These are phyloP conservation scores for Babyrousa celebensis DNA, from an alignment of 2,797 vertebrate species.

Conservation along the genomic window DNA sequence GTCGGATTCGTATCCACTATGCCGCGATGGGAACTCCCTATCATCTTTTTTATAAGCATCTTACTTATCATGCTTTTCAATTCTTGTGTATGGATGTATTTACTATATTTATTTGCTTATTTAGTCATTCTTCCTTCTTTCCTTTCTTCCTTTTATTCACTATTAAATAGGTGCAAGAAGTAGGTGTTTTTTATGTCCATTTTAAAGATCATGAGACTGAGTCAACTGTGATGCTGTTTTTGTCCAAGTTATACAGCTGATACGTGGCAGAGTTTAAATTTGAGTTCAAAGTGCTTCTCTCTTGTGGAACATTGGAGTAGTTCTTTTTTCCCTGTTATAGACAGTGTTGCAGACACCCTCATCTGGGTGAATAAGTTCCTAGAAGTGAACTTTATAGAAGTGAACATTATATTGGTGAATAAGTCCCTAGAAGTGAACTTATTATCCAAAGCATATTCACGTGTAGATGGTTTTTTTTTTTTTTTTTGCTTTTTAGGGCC, in stretches of 20 bases:
- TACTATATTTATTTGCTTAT: neutral
- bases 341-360: fast-evolving
- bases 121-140: neutral
- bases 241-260: neutral
- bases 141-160: neutral
- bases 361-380: neutral
- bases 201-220: neutral
- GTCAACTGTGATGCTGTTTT: neutral
- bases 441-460: neutral
- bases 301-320: neutral
- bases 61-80: neutral
- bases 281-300: neutral
- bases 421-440: neutral
- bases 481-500: too few species aligned
- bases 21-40: too few species aligned
- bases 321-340: neutral
- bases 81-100: neutral
- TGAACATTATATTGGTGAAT: neutral
- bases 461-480: too few species aligned
- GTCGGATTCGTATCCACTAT: too few species aligned
- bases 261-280: neutral
- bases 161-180: neutral
- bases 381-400: neutral
- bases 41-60: too few species aligned
- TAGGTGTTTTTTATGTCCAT: neutral